A percentile compares a stretch with the other conserved stretches of the same genome.
Conservation (phyloP, 2,113 vertebrate species). For the Damaliscus lunatus region DNA sequence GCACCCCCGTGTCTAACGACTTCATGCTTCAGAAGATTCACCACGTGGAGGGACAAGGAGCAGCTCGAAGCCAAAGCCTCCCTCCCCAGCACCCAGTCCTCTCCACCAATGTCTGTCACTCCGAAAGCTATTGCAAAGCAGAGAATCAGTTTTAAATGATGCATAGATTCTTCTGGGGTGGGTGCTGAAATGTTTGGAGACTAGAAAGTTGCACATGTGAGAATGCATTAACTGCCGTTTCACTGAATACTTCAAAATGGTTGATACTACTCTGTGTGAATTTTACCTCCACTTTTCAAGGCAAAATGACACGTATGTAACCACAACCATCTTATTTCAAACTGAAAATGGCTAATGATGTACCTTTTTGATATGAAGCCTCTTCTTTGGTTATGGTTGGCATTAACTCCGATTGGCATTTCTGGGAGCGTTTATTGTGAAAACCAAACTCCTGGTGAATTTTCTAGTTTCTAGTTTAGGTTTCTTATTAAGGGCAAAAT, state of each 20-base stretch:
- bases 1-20: neutral
- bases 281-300: neutral
- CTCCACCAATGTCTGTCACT: neutral
- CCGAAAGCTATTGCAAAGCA: neutral
- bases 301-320: rapidly evolving
- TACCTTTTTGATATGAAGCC: too few species aligned
- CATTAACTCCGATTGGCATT: neutral
- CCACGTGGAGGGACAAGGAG: neutral
- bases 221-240: rapidly evolving
- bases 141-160: neutral
- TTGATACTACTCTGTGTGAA: too few species aligned
- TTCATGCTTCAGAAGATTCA: neutral
- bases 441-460: too few species aligned
- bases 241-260: rapidly evolving
- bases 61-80: neutral
- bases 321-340: neutral
- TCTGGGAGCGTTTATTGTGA: rapidly evolving
- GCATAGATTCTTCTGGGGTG: neutral
- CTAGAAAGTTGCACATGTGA: rapidly evolving
- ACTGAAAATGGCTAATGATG: neutral
- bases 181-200: neutral
- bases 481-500: neutral
- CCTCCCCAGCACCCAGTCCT: neutral
- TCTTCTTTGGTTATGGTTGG: neutral
- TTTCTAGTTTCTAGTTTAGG: neutral